These are phyloP conservation scores for Dascillus cervinus DNA, from an alignment of 2,888 invertebrate species.

Conservation along the genomic window DNA sequence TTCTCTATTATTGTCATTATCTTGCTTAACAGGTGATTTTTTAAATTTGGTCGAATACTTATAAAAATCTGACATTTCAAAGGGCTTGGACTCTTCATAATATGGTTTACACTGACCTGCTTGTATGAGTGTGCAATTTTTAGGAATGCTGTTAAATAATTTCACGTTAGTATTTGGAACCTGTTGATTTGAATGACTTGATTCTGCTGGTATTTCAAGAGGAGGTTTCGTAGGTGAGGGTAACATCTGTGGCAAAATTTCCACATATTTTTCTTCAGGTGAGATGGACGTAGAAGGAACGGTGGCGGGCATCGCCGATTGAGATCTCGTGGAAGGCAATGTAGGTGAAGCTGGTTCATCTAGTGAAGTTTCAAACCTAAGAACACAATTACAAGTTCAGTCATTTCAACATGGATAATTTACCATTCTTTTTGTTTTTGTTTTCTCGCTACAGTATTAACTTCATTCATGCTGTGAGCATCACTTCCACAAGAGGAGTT, in stretches of 20 bases:
- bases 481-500: conserved; percentile 41
- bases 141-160: conserved; percentile 54
- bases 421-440: conserved; percentile 43
- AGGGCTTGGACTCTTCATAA: conserved; percentile 90
- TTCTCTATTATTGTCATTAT: conserved; percentile 2
- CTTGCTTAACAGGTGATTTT: conserved; percentile 42
- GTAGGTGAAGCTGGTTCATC: conserved; percentile 32
- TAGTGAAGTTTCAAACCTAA: conserved; percentile 37
- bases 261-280: conserved; percentile 20
- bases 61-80: conserved; percentile 97
- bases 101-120: conserved; percentile 87
- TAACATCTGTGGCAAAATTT: conserved; percentile 13
- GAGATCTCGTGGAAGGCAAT: conserved; percentile 25
- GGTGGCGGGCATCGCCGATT: conserved; percentile 25
- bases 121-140: conserved; percentile 77
- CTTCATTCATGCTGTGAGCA: conserved; percentile 33
- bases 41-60: conserved; percentile 94
- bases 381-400: conserved; percentile 8
- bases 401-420: conserved; percentile 6
- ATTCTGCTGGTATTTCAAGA: conserved; percentile 41
- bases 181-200: conserved; percentile 34
- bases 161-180: conserved; percentile 33
- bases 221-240: conserved; percentile 30
- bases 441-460: conserved; percentile 29
- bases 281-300: conserved; percentile 23